Conservation (phyloP, 2,888 invertebrate species). For the Caenorhabditis sp. region DNA sequence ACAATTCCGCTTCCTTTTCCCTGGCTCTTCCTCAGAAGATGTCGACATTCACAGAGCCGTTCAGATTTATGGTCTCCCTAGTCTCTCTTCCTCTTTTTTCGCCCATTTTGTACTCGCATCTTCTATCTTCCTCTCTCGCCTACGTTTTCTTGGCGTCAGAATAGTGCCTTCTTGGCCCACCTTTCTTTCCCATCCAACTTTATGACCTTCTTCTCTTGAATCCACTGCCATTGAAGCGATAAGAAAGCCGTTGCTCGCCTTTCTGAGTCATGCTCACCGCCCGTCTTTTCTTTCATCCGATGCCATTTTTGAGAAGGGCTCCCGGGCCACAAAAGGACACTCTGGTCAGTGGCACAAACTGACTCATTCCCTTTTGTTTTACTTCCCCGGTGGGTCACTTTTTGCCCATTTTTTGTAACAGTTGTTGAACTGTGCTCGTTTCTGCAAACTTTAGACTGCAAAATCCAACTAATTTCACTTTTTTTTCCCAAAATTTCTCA, state of each 20-base stretch:
- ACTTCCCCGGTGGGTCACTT: too few species aligned
- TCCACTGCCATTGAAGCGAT: background rate
- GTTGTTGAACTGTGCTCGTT: too few species aligned
- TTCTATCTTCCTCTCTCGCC: background rate
- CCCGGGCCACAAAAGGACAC: background rate
- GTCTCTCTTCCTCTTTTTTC: background rate
- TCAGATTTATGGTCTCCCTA: conserved; percentile 16
- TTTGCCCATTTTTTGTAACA: too few species aligned
- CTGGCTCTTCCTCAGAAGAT: background rate
- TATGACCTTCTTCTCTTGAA: background rate
- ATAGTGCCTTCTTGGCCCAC: too few species aligned
- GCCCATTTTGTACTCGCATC: too few species aligned
- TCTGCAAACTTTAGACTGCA: too few species aligned
- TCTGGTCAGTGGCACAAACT: too few species aligned
- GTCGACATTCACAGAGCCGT: conserved; percentile 23
- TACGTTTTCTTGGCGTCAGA: too few species aligned
- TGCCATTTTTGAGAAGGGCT: background rate
- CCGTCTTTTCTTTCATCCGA: background rate
- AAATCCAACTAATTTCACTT: too few species aligned
- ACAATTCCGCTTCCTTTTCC: conserved; percentile 7
- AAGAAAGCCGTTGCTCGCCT: background rate
- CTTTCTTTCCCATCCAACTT: background rate
- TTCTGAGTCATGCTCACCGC: conserved; percentile 15
- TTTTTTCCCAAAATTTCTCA: too few species aligned
- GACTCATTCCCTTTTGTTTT: too few species aligned